Evolutionary conservation across 2,797 vertebrate genomes (phyloP), one percentile per base, ranked within the genome.

Genomic region (Gila robusta): DNA sequence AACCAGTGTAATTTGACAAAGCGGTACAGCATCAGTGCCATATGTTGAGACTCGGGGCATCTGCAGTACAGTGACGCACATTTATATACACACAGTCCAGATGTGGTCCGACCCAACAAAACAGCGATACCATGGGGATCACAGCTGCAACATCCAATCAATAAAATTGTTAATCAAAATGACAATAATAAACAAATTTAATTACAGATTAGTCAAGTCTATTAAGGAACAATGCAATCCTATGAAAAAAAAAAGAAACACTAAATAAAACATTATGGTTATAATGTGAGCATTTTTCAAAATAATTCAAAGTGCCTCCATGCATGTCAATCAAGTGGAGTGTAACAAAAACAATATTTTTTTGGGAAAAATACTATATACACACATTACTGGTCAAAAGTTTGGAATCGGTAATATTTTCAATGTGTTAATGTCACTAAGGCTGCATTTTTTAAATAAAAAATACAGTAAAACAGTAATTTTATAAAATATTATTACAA

Each of bases 21-120:
- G 82, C 71, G 28, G 41, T 32, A 26, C 56, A 83, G 56, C 71
- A n/a, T 76, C 82, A 67, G 41, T 66, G 41, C 59, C 82, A 83
- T 49, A 76, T 83, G 72, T 83, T 66, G 41, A 83, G 41, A 39
- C 21, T 66, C 39, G 5, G 71, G 72, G 59, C 59, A 83, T 56
- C 52, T 82, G 56, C 81, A 23, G 71, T 11, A 56, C 67, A 56
- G 16, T 82, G 69, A 82, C 26, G 52, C n/a, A 72, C 72, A 67
- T 35, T 52, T 56, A 28, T 64, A 64, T 28, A 74, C 37, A 35
- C 47, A 79, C 69, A 62, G 39, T 73, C 59, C 72, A 84, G 71
- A 77, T 67, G 59, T 17, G 10, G 66, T 17, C 23, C 0, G 44
- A 41, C 52, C 52, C 26, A 74, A 47, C 23, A 32, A 28, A 49